phyloP scores from a whole-genome alignment of 30 jellyfish, hydroid and myxozoan genomes.

The Cassiopea andromeda region DNA sequence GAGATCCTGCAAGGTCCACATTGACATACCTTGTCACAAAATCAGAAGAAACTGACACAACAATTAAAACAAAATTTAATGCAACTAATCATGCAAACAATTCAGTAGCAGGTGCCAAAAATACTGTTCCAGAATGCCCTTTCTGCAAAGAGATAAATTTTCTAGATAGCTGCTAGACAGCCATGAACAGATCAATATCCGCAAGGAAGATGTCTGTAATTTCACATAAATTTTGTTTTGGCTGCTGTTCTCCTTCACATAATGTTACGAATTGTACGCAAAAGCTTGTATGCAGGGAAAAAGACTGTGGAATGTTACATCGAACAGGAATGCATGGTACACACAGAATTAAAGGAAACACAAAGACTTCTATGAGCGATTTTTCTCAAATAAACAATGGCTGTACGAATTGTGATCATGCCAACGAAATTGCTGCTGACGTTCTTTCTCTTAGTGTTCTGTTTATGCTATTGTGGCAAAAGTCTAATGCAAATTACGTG shows the following conservation, averaged over 20 bases:
- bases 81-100: conserved; percentile 39
- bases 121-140: conserved; percentile 36
- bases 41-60: neutral
- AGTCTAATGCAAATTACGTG: neutral
- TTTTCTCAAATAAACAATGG: conserved; percentile 18
- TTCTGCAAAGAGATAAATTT: conserved; percentile 50
- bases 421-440: conserved; percentile 8
- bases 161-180: conserved; percentile 34
- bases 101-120: conserved; percentile 23
- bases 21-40: conserved; percentile 18
- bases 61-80: neutral
- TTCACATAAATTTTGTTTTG: conserved; percentile 43
- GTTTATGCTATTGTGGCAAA: conserved; percentile 3
- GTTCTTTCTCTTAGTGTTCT: conserved; percentile 26
- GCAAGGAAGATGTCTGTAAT: conserved; percentile 50
- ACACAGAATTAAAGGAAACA: conserved; percentile 36
- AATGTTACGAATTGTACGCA: conserved; percentile 29
- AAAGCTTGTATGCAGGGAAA: conserved; percentile 57
- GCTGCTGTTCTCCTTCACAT: conserved; percentile 52
- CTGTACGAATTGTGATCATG: conserved; percentile 16
- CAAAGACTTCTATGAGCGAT: conserved; percentile 29
- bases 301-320: conserved; percentile 39
- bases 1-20: conserved; percentile 25
- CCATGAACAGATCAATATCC: conserved; percentile 21
- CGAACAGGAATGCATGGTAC: conserved; percentile 63